phyloP scores from a whole-genome alignment of 2,113 vertebrate species.

The Pholis gunnellus region DNA sequence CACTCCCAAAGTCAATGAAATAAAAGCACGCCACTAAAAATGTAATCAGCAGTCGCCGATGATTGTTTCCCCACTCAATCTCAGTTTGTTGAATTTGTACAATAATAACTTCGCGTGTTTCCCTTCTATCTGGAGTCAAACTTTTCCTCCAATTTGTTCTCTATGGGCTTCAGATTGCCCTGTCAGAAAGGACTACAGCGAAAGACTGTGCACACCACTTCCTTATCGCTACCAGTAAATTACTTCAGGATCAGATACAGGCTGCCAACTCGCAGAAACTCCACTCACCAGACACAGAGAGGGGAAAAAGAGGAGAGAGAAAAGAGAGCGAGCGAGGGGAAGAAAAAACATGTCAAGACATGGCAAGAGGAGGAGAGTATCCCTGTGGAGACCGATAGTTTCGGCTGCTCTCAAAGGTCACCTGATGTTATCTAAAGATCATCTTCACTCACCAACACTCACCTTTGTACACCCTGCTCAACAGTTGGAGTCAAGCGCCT shows the following conservation, averaged over 20 bases:
- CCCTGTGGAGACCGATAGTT: constrained; percentile 66
- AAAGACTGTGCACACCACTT: constrained; percentile 75
- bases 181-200: constrained; percentile 74
- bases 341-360: constrained; percentile 57
- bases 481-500: constrained; percentile 66
- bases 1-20: constrained; percentile 30
- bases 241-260: constrained; percentile 81
- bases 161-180: constrained; percentile 65
- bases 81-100: constrained; percentile 44
- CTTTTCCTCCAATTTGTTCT: constrained; percentile 67
- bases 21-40: constrained; percentile 34
- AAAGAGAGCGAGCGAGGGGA: constrained; percentile 15
- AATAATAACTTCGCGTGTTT: constrained; percentile 48
- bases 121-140: constrained; percentile 40
- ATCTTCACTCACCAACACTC: constrained; percentile 66
- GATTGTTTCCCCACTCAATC: constrained; percentile 61
- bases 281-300: constrained; percentile 63
- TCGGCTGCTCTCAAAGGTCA: constrained; percentile 78
- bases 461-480: constrained; percentile 58
- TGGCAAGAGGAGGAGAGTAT: constrained; percentile 67
- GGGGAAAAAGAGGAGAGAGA: constrained; percentile 39
- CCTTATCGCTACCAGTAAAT: constrained; percentile 83
- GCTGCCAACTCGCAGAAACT: constrained; percentile 79
- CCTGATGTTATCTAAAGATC: constrained; percentile 79
- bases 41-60: constrained; percentile 26